A percentile compares a stretch with the other conserved stretches of the same genome.
Conservation (phyloP, 2,888 invertebrate species). For the Coremacera marginata region DNA sequence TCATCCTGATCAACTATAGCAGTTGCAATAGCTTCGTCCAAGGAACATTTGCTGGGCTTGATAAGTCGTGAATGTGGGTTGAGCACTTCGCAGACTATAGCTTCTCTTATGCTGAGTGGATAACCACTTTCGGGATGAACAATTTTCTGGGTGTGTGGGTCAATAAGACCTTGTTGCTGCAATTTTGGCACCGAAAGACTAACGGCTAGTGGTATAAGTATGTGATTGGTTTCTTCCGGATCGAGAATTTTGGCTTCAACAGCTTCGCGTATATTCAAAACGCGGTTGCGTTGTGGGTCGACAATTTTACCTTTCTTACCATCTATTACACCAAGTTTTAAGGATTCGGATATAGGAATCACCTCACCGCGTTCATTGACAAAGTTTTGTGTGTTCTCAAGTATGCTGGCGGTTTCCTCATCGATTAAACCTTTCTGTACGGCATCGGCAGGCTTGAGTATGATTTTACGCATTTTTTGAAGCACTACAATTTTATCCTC, state of each 20-base stretch:
- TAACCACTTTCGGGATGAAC: slow-evolving; percentile 90
- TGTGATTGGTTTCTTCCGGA: slow-evolving; percentile 79
- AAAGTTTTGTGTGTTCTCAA: slow-evolving; percentile 75
- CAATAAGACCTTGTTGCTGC: slow-evolving; percentile 87
- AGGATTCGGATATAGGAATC: slow-evolving; percentile 81
- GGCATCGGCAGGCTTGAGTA: slow-evolving; percentile 82
- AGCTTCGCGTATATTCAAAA: slow-evolving; percentile 86
- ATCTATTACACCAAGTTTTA: slow-evolving; percentile 78
- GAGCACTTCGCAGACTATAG: slow-evolving; percentile 88
- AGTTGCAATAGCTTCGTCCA: slow-evolving; percentile 81
- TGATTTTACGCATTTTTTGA: slow-evolving; percentile 83
- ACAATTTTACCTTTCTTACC: slow-evolving; percentile 82
- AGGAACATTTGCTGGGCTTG: slow-evolving; percentile 76
- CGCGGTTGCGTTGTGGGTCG: slow-evolving; percentile 86
- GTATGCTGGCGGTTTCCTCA: slow-evolving; percentile 78
- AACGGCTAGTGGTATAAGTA: slow-evolving; percentile 83
- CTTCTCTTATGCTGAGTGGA: slow-evolving; percentile 82
- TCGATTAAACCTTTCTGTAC: slow-evolving; percentile 84
- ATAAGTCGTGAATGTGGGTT: slow-evolving; percentile 83
- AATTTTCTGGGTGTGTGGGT: slow-evolving; percentile 78
- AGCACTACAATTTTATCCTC: slow-evolving; percentile 80
- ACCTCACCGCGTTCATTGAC: slow-evolving; percentile 73
- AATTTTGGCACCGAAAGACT: slow-evolving; percentile 87
- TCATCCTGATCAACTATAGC: slow-evolving; percentile 80
- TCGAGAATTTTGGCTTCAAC: slow-evolving; percentile 86